Base-by-base conservation (phyloP, 2,888 invertebrate genomes). In the Trimorus sp. region DNA sequence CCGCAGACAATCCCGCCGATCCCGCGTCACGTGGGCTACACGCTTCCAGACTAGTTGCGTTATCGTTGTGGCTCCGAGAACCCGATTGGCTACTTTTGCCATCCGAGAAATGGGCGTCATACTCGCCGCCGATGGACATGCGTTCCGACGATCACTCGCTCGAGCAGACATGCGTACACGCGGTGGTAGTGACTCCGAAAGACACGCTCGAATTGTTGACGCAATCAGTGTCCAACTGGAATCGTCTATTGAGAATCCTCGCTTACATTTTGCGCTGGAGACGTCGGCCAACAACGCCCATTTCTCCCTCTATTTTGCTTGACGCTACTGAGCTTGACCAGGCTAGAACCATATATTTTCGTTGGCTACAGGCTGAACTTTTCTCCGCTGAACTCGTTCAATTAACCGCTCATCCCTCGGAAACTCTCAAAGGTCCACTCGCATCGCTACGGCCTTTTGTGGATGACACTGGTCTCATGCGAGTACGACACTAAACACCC, bases 1-100 rank as follows among this genome's bases (percentile, higher is more conserved):
- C 75, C 12, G 36, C 36, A 16, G n/a, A 63, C 4, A 74, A 65
- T n/a, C 74, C 65, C 26, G 26, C 26, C 26, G 26, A 26, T 4
- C 26, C 26, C 26, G 26, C 26, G 26, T 26, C 26, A 1, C 75
- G 75, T 0, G 75, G 66, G 1, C 14, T 65, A 3, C 12, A 12
- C 6, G 65, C 74, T 42, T 9, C 7, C 0, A 53, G 63, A 7
- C 12, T 73, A 11, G 7, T n/a, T 12, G 37, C 53, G 8, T 62
- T 36, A 16, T 6, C 37, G 0, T 11, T 74, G 0, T 74, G 58
- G 63, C 40, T n/a, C 12, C 42, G 56, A 11, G 74, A 65, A 2
- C 73, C 73, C 40, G 16, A n/a, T 45, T n/a, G 45, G n/a, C 45
- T 45, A 45, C 1, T n/a, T 6, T 4, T 26, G 26, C 26, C 26